These are phyloP conservation scores for Drosophila suboccidentalis DNA, from an alignment of 2,888 invertebrate species.

Conservation along the genomic window DNA sequence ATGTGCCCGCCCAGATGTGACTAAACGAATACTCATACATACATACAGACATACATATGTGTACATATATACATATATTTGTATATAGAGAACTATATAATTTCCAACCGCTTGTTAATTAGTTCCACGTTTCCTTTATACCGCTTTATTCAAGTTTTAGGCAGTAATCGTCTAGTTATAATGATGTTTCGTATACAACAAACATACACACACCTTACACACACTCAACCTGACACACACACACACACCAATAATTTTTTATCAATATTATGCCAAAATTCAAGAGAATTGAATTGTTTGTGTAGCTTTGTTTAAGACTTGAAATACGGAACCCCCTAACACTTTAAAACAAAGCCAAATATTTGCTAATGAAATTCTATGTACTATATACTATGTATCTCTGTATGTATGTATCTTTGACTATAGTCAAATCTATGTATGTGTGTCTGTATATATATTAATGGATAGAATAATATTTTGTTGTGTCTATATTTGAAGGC, in stretches of 20 bases:
- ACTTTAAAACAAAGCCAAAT: slow-evolving; percentile 47
- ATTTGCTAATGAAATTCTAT: slow-evolving; percentile 58
- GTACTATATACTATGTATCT: slow-evolving; percentile 19
- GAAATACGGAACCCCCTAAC: slow-evolving; percentile 31
- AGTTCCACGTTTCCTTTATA: slow-evolving; percentile 44
- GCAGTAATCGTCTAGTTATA: slow-evolving; percentile 11
- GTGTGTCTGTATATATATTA: slow-evolving; percentile 7
- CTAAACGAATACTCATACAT: slow-evolving; percentile 29
- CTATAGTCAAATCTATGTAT: slow-evolving; percentile 16
- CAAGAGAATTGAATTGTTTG: slow-evolving; percentile 42
- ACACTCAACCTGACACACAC: neutral
- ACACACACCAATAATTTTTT: slow-evolving; percentile 20
- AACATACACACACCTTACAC: neutral
- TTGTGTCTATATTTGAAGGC: slow-evolving; percentile 62
- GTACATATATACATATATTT: neutral
- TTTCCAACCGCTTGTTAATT: slow-evolving; percentile 62
- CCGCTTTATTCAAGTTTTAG: slow-evolving; percentile 9
- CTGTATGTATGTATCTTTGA: slow-evolving; percentile 12
- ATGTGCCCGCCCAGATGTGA: slow-evolving; percentile 40
- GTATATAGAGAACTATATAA: slow-evolving; percentile 16
- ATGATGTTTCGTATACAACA: neutral
- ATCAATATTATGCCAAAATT: slow-evolving; percentile 46
- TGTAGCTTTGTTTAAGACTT: slow-evolving; percentile 37
- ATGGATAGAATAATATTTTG: slow-evolving; percentile 39
- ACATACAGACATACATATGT: slow-evolving; percentile 3